These are phyloP conservation scores for Campylorhamphus procurvoides DNA, from an alignment of 2,113 vertebrate species.

Conservation along the genomic window DNA sequence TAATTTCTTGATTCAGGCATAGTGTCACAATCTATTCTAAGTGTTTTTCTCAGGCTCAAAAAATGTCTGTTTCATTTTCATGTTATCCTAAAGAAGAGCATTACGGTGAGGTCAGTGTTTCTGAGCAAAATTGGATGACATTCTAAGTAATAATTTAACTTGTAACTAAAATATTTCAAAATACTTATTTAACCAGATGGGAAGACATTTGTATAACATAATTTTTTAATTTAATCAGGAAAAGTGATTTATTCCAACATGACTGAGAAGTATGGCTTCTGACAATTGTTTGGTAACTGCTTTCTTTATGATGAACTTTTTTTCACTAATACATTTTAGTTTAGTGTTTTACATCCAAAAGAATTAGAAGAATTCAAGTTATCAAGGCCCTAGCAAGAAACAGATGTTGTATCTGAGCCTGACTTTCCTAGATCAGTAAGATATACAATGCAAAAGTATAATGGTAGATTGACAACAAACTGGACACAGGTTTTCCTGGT, in stretches of 20 bases:
- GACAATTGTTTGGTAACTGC: neutral
- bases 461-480: neutral
- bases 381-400: neutral
- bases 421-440: neutral
- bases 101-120: neutral
- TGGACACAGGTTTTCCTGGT: neutral
- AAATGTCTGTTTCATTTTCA: neutral
- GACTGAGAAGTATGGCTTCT: neutral
- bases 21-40: neutral
- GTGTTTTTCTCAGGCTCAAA: neutral
- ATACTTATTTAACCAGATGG: neutral
- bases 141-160: neutral
- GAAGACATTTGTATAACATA: neutral
- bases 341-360: neutral
- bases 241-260: neutral
- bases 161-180: slow-evolving; percentile 4
- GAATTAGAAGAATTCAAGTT: neutral
- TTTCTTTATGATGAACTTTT: neutral
- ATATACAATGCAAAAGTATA: neutral
- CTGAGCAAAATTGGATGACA: neutral
- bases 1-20: neutral
- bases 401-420: neutral
- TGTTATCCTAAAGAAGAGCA: neutral
- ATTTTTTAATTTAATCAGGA: neutral
- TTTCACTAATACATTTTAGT: neutral